These are phyloP conservation scores for Protodeltote pygarga DNA, from an alignment of 2,888 invertebrate genomes.

Conservation along the genomic window DNA sequence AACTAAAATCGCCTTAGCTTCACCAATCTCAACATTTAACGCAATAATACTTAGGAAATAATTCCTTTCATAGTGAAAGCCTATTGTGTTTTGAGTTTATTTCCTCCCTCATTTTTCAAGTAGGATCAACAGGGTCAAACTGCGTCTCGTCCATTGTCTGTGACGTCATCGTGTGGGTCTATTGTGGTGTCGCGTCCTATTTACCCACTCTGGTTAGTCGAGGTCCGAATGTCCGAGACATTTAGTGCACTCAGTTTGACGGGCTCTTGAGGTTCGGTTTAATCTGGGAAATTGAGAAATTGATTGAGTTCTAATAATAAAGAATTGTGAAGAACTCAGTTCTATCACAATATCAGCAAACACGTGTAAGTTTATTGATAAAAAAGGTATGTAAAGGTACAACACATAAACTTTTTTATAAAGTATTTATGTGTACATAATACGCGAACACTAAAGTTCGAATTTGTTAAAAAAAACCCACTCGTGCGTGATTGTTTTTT, in stretches of 20 bases:
- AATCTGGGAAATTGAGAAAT: slow-evolving; percentile 34
- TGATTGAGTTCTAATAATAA: slow-evolving; percentile 17
- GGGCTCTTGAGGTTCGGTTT: slow-evolving; percentile 43
- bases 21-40: slow-evolving; percentile 31
- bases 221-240: slow-evolving; percentile 43
- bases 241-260: slow-evolving; percentile 48
- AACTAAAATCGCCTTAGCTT: slow-evolving; percentile 42
- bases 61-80: slow-evolving; percentile 33
- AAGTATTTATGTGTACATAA: too few species aligned
- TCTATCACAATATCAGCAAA: too few species aligned
- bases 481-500: too few species aligned
- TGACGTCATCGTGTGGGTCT: slow-evolving; percentile 30
- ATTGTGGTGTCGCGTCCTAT: slow-evolving; percentile 43
- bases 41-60: slow-evolving; percentile 38
- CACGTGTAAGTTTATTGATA: too few species aligned
- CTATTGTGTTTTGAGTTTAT: slow-evolving; percentile 48
- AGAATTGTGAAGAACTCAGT: not conserved
- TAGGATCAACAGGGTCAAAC: slow-evolving; percentile 44
- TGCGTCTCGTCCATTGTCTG: slow-evolving; percentile 39
- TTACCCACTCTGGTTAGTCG: slow-evolving; percentile 29
- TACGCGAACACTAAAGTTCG: too few species aligned
- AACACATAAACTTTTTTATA: too few species aligned
- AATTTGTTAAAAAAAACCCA: too few species aligned
- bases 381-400: too few species aligned
- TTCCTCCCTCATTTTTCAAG: slow-evolving; percentile 47